Evolutionary conservation across 2,888 invertebrate genomes (phyloP).

Genomic region (Eledone cirrhosa): DNA sequence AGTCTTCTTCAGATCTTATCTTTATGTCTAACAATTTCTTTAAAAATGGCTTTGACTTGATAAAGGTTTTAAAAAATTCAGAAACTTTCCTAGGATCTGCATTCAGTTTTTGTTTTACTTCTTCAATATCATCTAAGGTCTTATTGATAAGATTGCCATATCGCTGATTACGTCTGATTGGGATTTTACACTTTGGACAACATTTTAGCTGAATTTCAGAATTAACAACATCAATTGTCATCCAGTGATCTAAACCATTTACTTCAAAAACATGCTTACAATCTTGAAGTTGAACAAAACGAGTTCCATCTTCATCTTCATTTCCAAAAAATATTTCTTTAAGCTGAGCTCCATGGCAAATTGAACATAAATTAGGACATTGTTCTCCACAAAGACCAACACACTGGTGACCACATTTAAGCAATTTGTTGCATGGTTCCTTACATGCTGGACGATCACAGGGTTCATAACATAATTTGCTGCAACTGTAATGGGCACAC

Average conservation of each 20-base stretch:
- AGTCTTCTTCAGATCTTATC: too few relatives aligned
- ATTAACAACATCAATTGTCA: constrained; percentile 68
- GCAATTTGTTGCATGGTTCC: constrained; percentile 58
- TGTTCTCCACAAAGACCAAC: constrained; percentile 80
- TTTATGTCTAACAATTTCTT: too few relatives aligned
- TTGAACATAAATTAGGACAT: constrained; percentile 73
- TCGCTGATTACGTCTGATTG: constrained; percentile 72
- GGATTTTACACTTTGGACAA: constrained; percentile 74
- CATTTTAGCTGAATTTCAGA: constrained; percentile 50
- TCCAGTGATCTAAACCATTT: constrained; percentile 64
- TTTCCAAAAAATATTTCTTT: constrained; percentile 67
- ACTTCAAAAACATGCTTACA: constrained; percentile 65
- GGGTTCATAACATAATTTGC: constrained; percentile 60
- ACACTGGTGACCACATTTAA: constrained; percentile 72
- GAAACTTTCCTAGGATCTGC: constrained; percentile 31
- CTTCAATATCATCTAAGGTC: constrained; percentile 64
- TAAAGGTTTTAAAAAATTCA: neutral
- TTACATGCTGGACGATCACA: constrained; percentile 65
- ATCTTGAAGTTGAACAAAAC: constrained; percentile 60
- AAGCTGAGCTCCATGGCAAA: constrained; percentile 68
- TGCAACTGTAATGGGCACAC: constrained; percentile 61
- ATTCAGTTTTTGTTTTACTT: constrained; percentile 51
- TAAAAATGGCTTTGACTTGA: too few relatives aligned
- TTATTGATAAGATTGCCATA: constrained; percentile 71
- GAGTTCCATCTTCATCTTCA: constrained; percentile 71